phyloP scores from a whole-genome alignment of 2,888 invertebrate genomes.

The Tetranychus truncatus region DNA sequence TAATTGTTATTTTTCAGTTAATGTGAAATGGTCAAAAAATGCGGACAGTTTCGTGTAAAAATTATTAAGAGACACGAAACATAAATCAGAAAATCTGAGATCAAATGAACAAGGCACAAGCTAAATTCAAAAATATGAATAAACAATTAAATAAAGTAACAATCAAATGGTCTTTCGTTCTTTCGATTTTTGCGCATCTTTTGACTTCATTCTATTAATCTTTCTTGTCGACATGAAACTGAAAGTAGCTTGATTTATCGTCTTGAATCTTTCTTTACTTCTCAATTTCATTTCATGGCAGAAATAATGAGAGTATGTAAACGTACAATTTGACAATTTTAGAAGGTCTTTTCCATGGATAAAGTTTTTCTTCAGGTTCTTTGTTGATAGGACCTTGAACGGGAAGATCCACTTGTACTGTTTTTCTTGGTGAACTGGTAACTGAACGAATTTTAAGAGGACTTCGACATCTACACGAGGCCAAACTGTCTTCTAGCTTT shows the following conservation, averaged over 20 bases:
- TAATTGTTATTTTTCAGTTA: background rate
- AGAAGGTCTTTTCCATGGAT: conserved; percentile 13
- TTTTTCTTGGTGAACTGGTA: background rate
- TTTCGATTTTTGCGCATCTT: too few species aligned
- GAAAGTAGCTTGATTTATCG: too few species aligned
- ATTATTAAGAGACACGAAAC: background rate
- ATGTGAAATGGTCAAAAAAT: too few species aligned
- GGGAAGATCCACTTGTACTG: conserved; percentile 50
- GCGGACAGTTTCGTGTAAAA: too few species aligned
- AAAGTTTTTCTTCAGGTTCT: conserved; percentile 62
- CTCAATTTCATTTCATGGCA: background rate
- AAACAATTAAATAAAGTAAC: too few species aligned
- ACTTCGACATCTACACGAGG: conserved; percentile 40
- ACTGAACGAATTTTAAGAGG: background rate
- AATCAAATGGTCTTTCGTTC: too few species aligned
- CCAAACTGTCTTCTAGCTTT: conserved; percentile 79
- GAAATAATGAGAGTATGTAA: background rate
- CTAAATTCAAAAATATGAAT: too few species aligned
- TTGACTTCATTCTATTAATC: too few species aligned
- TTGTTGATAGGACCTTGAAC: conserved; percentile 91
- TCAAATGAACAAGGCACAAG: background rate
- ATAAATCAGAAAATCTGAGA: background rate
- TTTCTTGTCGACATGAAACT: too few species aligned
- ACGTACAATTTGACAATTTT: background rate
- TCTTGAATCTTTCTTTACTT: too few species aligned